phyloP scores from a whole-genome alignment of 2,888 invertebrate species.

The Yponomeuta malinellus region DNA sequence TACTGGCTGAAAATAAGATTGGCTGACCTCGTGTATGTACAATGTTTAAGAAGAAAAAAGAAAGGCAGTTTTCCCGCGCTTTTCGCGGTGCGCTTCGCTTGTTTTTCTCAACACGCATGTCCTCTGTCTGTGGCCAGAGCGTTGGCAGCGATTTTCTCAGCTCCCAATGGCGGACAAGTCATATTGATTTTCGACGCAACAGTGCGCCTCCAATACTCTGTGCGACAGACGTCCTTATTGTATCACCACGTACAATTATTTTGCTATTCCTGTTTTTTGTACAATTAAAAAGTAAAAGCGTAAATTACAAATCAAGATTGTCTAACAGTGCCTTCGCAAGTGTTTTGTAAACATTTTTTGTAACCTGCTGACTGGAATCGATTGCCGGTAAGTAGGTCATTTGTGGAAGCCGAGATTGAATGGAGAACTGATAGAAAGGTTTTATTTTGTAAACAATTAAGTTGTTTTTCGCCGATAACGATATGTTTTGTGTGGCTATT shows the following conservation, averaged over 20 bases:
- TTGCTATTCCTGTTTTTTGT: conserved; percentile 26
- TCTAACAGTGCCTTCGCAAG: conserved; percentile 47
- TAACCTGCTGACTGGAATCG: conserved; percentile 28
- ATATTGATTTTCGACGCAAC: conserved; percentile 62
- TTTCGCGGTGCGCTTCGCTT: conserved; percentile 27
- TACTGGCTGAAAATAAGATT: neutral
- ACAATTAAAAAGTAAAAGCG: conserved; percentile 23
- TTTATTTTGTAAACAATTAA: neutral
- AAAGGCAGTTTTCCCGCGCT: conserved; percentile 60
- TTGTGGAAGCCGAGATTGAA: conserved; percentile 18
- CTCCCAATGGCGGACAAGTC: conserved; percentile 37
- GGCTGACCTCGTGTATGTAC: neutral
- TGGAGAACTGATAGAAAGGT: neutral
- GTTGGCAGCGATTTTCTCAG: conserved; percentile 37
- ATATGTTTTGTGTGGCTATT: conserved; percentile 4
- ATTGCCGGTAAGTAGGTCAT: conserved; percentile 43
- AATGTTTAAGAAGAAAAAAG: conserved; percentile 40
- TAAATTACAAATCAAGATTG: neutral
- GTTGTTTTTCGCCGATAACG: neutral
- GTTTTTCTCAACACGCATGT: conserved; percentile 55
- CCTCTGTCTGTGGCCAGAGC: conserved; percentile 25
- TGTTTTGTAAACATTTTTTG: conserved; percentile 33
- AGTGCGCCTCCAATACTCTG: conserved; percentile 44
- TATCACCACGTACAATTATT: conserved; percentile 41
- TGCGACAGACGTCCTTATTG: conserved; percentile 32